Evolutionary conservation across 2,113 vertebrate genomes (phyloP).

Genomic region (Chroicocephalus ridibundus): DNA sequence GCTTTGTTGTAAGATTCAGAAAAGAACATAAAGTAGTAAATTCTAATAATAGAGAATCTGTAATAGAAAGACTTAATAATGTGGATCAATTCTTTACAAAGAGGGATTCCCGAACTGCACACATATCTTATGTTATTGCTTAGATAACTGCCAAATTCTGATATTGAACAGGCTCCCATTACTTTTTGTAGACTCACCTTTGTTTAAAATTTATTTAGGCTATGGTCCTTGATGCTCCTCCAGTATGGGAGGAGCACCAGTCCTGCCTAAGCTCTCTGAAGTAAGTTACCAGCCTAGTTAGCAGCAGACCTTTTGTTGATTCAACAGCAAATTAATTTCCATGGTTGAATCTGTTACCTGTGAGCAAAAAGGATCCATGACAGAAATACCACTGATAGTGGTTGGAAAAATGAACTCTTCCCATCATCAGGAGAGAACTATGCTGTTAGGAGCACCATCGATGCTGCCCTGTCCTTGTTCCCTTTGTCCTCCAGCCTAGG

Average conservation of each 20-base stretch:
- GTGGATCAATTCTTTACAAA: not conserved
- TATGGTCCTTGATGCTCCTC: not conserved
- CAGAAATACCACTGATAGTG: not conserved
- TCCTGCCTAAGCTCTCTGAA: not conserved
- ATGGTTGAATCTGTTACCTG: not conserved
- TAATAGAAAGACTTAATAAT: not conserved
- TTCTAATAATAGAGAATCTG: not conserved
- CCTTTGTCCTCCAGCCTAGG: not conserved
- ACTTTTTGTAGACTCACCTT: not conserved
- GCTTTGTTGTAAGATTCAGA: not conserved
- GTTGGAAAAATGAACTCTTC: not conserved
- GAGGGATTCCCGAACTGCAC: not conserved
- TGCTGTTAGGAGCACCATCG: not conserved
- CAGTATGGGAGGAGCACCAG: not conserved
- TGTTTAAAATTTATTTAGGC: not conserved
- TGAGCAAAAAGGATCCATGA: not conserved
- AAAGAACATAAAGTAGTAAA: not conserved
- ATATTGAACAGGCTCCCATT: accelerated
- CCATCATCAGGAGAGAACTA: not conserved
- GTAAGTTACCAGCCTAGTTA: not conserved
- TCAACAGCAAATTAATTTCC: not conserved
- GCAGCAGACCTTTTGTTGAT: not conserved
- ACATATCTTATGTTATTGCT: not conserved
- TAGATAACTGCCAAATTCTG: not conserved
- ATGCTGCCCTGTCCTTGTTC: not conserved